These are phyloP conservation scores for Pagetopsis macropterus DNA, from an alignment of 2,797 vertebrate genomes.

Conservation along the genomic window DNA sequence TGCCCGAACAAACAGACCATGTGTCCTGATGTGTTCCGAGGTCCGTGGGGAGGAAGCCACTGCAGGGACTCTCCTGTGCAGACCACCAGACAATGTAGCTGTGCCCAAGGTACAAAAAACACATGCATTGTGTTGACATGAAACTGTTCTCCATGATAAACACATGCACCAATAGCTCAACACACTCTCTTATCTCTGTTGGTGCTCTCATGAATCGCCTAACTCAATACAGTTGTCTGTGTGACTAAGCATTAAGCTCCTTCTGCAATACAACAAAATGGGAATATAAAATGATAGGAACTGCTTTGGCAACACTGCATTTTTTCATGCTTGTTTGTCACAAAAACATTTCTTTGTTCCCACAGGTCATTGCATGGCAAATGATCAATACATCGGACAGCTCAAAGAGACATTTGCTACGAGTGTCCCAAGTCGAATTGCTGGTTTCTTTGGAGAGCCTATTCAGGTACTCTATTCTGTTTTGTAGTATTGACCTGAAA, in stretches of 20 bases:
- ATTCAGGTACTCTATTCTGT: slow-evolving; percentile 86
- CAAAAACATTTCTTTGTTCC: not conserved
- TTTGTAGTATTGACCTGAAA: not conserved
- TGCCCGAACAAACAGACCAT: slow-evolving; percentile 86
- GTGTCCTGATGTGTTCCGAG: slow-evolving; percentile 95
- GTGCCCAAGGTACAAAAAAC: slow-evolving; percentile 85
- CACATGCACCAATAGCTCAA: too few species aligned
- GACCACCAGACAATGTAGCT: slow-evolving; percentile 90
- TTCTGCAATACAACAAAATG: not conserved
- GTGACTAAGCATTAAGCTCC: not conserved
- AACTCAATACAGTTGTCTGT: not conserved
- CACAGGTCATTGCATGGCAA: slow-evolving; percentile 89
- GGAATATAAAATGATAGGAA: not conserved
- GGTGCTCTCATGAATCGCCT: too few species aligned
- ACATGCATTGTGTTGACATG: not conserved
- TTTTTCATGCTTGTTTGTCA: not conserved
- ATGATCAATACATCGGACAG: slow-evolving; percentile 89
- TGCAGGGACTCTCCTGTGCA: slow-evolving; percentile 96
- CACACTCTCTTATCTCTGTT: too few species aligned
- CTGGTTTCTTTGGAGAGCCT: slow-evolving; percentile 93
- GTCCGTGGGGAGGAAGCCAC: slow-evolving; percentile 92
- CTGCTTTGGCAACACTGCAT: not conserved
- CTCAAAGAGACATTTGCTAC: slow-evolving; percentile 91
- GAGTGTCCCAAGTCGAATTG: slow-evolving; percentile 85
- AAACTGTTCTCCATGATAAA: too few species aligned